phyloP scores from a whole-genome alignment of 53 echinoderm and acorn worm genomes.

The Patiria pectinifera region DNA sequence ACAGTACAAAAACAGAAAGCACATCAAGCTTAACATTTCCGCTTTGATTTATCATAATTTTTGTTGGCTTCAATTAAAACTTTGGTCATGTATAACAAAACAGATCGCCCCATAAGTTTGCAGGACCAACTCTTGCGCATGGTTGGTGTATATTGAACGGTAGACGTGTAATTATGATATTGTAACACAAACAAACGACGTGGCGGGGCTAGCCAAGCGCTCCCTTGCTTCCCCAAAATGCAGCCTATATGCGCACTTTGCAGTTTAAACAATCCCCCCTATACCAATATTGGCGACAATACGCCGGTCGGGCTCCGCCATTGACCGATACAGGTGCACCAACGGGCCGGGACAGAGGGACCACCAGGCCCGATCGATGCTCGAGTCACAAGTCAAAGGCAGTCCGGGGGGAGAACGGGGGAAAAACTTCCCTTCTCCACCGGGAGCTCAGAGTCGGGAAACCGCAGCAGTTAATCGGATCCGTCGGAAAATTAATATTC shows the following conservation, averaged over 20 bases:
- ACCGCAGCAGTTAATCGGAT: conserved; percentile 57
- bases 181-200: conserved; percentile 60
- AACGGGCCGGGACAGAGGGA: conserved; percentile 4
- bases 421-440: background rate
- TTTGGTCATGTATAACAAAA: background rate
- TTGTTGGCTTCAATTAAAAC: too few species aligned
- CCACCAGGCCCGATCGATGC: conserved; percentile 60
- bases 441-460: conserved; percentile 10
- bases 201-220: background rate
- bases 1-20: too few species aligned
- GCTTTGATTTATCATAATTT: too few species aligned
- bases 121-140: background rate
- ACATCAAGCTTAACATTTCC: too few species aligned
- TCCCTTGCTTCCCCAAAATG: background rate
- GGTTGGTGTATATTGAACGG: conserved; percentile 3
- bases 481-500: conserved; percentile 62
- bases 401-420: background rate
- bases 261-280: conserved; percentile 32
- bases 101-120: too few species aligned
- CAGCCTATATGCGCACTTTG: conserved; percentile 34
- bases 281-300: conserved; percentile 60
- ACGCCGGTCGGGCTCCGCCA: conserved; percentile 40
- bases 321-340: conserved; percentile 62
- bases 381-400: conserved; percentile 64
- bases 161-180: conserved; percentile 61